A percentile compares a stretch with the other conserved stretches of the same genome.
phyloP scores from a whole-genome alignment of 2,113 vertebrate species.

The Apaloderma vittatum region DNA sequence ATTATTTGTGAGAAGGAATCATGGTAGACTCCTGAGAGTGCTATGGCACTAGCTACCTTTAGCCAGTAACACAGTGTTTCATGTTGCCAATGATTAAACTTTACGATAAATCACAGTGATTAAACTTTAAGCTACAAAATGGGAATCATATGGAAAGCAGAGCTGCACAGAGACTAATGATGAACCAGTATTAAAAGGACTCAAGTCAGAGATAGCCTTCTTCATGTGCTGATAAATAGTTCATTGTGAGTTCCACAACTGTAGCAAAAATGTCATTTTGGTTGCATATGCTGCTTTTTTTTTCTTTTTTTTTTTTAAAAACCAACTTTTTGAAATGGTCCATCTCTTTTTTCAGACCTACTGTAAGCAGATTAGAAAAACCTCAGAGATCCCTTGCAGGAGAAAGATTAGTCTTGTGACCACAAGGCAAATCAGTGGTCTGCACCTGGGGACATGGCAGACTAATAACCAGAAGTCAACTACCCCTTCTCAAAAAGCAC shows the following conservation, averaged over 20 bases:
- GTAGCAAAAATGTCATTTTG: background rate
- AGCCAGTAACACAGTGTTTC: background rate
- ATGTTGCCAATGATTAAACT: background rate
- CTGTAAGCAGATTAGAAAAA: background rate
- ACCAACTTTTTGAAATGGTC: background rate
- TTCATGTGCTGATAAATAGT: background rate
- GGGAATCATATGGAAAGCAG: background rate
- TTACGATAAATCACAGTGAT: background rate
- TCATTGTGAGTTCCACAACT: background rate
- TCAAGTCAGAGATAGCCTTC: background rate
- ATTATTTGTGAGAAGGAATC: background rate
- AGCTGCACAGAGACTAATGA: background rate
- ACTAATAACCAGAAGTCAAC: background rate
- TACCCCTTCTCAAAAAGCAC: background rate
- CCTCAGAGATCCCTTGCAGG: background rate
- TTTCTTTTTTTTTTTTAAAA: background rate
- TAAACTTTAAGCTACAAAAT: background rate
- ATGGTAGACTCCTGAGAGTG: background rate
- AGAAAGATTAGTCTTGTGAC: background rate
- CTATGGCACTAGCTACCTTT: accelerated
- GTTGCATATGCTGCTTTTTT: background rate
- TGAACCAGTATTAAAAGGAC: background rate
- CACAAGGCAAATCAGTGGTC: background rate
- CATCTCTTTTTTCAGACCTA: background rate
- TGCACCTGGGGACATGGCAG: background rate